Evolutionary conservation across 2,113 vertebrate species (phyloP).

Genomic region (Sclerurus mexicanus): DNA sequence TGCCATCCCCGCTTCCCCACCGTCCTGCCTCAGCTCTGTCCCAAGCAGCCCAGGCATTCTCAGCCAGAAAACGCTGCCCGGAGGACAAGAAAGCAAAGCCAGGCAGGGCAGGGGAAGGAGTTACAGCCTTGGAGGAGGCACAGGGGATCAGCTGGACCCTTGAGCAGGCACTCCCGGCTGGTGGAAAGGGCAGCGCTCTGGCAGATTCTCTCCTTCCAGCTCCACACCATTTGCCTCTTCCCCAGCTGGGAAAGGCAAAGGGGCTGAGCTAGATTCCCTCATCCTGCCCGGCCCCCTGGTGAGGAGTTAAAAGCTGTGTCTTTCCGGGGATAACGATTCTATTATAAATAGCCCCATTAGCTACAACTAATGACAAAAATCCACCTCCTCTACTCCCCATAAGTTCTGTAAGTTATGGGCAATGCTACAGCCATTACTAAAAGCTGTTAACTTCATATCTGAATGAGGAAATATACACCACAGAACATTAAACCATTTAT

Average conservation of each 20-base stretch:
- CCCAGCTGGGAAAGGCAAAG: neutral
- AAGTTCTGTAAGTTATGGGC: slow-evolving; percentile 73
- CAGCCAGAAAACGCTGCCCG: neutral
- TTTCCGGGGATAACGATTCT: slow-evolving; percentile 59
- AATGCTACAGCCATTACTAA: slow-evolving; percentile 72
- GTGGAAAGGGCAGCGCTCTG: neutral
- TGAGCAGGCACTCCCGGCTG: fast-evolving
- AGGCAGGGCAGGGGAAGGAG: neutral
- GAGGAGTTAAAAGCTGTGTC: slow-evolving; percentile 47
- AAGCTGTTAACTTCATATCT: slow-evolving; percentile 79
- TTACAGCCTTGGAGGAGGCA: neutral
- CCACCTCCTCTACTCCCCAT: slow-evolving; percentile 70
- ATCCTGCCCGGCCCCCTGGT: neutral
- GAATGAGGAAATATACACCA: slow-evolving; percentile 92
- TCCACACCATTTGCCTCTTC: neutral
- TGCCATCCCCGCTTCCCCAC: neutral
- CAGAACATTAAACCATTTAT: slow-evolving; percentile 87
- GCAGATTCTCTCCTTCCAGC: neutral
- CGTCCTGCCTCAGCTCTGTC: neutral
- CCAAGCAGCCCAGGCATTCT: neutral
- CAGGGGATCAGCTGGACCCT: fast-evolving
- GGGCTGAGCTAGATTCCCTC: neutral
- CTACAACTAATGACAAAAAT: slow-evolving; percentile 78
- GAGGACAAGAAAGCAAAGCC: neutral
- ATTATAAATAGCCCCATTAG: slow-evolving; percentile 77